These are phyloP conservation scores for Tylochromis polylepis DNA, from an alignment of 2,113 vertebrate genomes.

Conservation along the genomic window DNA sequence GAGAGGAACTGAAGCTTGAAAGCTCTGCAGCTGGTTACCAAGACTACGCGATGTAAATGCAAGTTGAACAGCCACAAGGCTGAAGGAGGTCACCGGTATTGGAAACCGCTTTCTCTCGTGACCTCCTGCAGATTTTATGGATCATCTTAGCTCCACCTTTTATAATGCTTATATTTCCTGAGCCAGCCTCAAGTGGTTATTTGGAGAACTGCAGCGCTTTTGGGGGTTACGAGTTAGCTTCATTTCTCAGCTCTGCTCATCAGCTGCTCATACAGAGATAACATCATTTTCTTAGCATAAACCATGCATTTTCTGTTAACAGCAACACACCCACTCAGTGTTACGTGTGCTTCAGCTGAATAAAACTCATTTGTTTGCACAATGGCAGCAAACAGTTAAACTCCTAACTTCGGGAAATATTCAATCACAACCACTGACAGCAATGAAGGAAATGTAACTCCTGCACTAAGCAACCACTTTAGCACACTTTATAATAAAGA, in stretches of 20 bases:
- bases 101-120: not conserved
- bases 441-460: not conserved
- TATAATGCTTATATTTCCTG: not conserved
- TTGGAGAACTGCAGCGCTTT: not conserved
- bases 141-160: not conserved
- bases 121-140: not conserved
- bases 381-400: not conserved
- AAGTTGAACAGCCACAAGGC: too few relatives aligned
- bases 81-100: too few relatives aligned
- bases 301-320: accelerated
- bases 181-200: not conserved
- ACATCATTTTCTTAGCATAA: accelerated
- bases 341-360: accelerated
- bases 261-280: not conserved
- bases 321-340: not conserved
- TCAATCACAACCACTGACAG: not conserved
- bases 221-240: accelerated
- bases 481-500: not conserved
- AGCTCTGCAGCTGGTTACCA: too few relatives aligned
- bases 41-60: too few relatives aligned
- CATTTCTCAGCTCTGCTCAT: not conserved
- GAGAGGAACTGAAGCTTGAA: too few relatives aligned
- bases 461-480: not conserved
- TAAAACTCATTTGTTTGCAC: not conserved
- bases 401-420: not conserved